phyloP scores from a whole-genome alignment of 2,888 invertebrate genomes.

The Phortica magna region DNA sequence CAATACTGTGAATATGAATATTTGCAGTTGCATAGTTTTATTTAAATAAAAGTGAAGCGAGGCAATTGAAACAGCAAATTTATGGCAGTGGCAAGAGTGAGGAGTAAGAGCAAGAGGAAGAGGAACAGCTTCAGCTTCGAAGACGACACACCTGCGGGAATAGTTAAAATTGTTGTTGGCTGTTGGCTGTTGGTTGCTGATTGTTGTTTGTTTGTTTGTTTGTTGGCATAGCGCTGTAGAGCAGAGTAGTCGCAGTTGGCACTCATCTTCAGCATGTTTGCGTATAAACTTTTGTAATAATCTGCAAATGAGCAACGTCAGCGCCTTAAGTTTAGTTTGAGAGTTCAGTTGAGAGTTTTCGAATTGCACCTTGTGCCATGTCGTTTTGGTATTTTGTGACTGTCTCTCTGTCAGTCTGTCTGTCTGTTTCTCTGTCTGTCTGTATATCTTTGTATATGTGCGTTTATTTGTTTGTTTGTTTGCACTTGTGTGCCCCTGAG shows the following conservation, averaged over 20 bases:
- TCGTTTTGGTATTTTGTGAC: background rate
- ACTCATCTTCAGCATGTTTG: constrained; percentile 48
- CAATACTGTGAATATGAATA: background rate
- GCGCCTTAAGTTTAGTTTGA: constrained; percentile 49
- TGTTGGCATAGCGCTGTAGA: no score
- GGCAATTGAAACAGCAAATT: background rate
- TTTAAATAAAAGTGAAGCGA: background rate
- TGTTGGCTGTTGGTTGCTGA: background rate
- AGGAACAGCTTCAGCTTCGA: no score
- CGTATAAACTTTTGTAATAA: constrained; percentile 69
- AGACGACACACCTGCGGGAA: constrained; percentile 61
- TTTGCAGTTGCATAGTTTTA: constrained; percentile 4
- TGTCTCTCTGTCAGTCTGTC: background rate
- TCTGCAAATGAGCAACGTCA: constrained; percentile 69
- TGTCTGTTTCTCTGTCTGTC: background rate
- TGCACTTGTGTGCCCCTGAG: background rate
- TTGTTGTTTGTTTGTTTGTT: no score
- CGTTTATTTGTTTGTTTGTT: background rate
- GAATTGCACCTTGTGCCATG: background rate
- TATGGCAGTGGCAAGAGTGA: constrained; percentile 38
- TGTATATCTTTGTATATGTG: background rate
- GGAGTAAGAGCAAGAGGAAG: no score
- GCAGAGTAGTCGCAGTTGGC: no score
- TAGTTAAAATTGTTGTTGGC: constrained; percentile 21
- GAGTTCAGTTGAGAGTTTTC: no score